Evolutionary conservation across 2,113 vertebrate genomes (phyloP), one percentile per base, ranked within the genome.

Genomic region (Nyctibius bracteatus): DNA sequence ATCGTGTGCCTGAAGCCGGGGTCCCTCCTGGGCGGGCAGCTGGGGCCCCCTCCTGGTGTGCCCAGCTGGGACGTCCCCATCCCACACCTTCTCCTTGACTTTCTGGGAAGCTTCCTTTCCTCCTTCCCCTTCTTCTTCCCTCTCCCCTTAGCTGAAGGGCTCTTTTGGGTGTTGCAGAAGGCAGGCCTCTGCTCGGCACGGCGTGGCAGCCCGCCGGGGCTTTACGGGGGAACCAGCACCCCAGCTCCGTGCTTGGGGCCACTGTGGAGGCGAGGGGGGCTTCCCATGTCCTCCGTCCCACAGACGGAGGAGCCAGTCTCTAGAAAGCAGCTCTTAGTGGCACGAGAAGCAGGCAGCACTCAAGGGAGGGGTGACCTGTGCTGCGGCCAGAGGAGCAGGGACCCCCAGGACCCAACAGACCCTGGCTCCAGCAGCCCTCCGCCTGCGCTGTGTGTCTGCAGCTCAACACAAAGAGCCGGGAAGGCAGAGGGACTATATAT

Each of bases 261-360:
- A 2, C 27, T 12, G 24, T 1, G 2, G 73, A 41, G 31, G 46
- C 0, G 1, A n/a, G 27, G 10, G 16, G 13, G 16, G 0, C 4
- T 86, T 43, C 57, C 44, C 20, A 2, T 1, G 10, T 14, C 21
- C 70, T 66, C 30, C 8, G 1, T 15, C 51, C 47, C 59, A 20
- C 17, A 52, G 33, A 25, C 0, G 7, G 58, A 24, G 13, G n/a
- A 57, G 55, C 27, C 27, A 0, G 0, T 11, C 51, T 15, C 14
- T 15, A 23, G 47, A 12, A 23, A 41, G n/a, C 1, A 18, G n/a
- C 63, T 70, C 54, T 46, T 20, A 27, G n/a, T 16, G 21, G 43
- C 43, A 16, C 25, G 10, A 52, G 72, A 25, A 81, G 52, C 24
- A 19, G 54, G 41, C 11, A 54, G 6, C 14, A 13, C 46, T 18